Conservation (phyloP, 2,888 invertebrate species). For the Polydrusus tereticollis region DNA sequence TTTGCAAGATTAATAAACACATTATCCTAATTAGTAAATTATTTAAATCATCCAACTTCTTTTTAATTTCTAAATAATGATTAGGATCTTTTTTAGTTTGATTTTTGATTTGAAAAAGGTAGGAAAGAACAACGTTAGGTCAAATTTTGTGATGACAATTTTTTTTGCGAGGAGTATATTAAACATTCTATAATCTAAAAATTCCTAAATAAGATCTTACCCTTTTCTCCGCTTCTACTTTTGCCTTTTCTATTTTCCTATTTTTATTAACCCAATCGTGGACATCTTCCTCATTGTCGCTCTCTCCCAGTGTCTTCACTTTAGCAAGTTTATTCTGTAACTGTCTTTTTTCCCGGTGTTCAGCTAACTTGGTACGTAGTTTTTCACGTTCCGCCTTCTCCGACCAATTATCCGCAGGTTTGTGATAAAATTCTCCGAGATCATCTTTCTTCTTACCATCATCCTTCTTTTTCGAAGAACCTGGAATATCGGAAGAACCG, state of each 20-base stretch:
- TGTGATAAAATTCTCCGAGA: constrained; percentile 88
- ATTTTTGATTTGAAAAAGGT: too few species aligned
- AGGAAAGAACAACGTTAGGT: too few species aligned
- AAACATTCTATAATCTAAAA: too few species aligned
- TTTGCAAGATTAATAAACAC: too few species aligned
- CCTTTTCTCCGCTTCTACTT: constrained; percentile 86
- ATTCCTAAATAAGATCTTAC: constrained; percentile 65
- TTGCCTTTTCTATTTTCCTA: constrained; percentile 82
- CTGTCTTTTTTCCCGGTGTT: constrained; percentile 83
- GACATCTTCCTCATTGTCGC: constrained; percentile 82
- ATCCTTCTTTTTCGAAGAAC: constrained; percentile 60
- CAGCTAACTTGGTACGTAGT: constrained; percentile 82
- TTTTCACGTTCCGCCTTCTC: constrained; percentile 84
- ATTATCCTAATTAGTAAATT: too few species aligned
- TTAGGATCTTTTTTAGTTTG: too few species aligned
- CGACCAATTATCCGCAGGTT: constrained; percentile 83
- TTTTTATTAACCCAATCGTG: constrained; percentile 87
- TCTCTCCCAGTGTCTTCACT: constrained; percentile 76
- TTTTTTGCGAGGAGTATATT: too few species aligned
- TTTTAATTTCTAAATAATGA: too few species aligned
- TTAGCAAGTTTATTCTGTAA: constrained; percentile 77
- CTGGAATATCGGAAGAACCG: constrained; percentile 40
- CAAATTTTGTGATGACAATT: too few species aligned
- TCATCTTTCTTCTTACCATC: constrained; percentile 70
- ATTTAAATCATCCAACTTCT: too few species aligned